These are phyloP conservation scores for Eueides isabella DNA, from an alignment of 1,140 invertebrate species.

Conservation along the genomic window DNA sequence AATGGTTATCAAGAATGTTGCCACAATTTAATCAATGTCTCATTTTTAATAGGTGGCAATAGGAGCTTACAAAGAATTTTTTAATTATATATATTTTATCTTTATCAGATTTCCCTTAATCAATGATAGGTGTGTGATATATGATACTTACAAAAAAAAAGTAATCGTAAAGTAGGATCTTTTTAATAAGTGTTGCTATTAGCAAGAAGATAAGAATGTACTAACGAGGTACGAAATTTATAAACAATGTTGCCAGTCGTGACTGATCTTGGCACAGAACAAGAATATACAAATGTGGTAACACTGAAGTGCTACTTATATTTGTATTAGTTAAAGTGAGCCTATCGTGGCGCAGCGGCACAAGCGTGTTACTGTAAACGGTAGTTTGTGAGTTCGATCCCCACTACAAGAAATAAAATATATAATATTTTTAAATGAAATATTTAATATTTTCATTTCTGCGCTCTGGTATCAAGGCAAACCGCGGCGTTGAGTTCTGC, in stretches of 20 bases:
- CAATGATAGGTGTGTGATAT: slow-evolving; percentile 20
- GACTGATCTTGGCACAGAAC: slow-evolving; percentile 35
- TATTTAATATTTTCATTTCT: too few relatives aligned
- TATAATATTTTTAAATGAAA: too few relatives aligned
- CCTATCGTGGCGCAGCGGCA: too few relatives aligned
- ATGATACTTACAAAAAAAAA: slow-evolving; percentile 24
- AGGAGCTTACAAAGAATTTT: slow-evolving; percentile 10
- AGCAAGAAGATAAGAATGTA: slow-evolving; percentile 44
- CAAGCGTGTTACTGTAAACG: too few relatives aligned
- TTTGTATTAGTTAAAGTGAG: too few relatives aligned
- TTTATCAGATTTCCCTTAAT: neutral
- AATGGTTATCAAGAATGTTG: neutral
- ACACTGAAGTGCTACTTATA: neutral
- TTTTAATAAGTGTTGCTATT: slow-evolving; percentile 45
- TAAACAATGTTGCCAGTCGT: slow-evolving; percentile 43
- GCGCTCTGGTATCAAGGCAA: too few relatives aligned
- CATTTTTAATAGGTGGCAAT: neutral
- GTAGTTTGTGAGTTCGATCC: too few relatives aligned
- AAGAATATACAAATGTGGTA: slow-evolving; percentile 9
- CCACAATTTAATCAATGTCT: neutral
- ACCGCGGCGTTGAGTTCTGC: too few relatives aligned
- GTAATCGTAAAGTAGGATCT: slow-evolving; percentile 36
- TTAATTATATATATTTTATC: slow-evolving; percentile 17
- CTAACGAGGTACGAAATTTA: slow-evolving; percentile 43
- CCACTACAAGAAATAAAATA: too few relatives aligned